A percentile compares a stretch with the other conserved stretches of the same genome.
phyloP scores from a whole-genome alignment of 2,797 vertebrate species.

The Characodon lateralis region DNA sequence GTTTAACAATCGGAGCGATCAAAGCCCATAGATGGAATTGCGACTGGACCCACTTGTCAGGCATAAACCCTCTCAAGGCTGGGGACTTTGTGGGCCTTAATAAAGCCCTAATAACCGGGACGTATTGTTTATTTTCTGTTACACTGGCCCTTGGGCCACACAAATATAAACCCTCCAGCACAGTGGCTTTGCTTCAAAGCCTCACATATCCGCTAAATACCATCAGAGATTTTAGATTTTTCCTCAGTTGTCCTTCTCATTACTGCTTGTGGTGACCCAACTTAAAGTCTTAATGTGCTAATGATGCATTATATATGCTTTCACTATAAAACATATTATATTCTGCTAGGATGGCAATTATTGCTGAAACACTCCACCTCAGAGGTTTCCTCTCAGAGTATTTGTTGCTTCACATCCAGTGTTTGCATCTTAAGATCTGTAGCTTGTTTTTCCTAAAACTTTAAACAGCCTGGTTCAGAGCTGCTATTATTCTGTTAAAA shows the following conservation, averaged over 20 bases:
- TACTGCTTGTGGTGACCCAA: slow-evolving; percentile 43
- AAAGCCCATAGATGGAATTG: slow-evolving; percentile 16
- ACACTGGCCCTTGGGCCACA: slow-evolving; percentile 73
- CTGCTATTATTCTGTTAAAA: slow-evolving; percentile 27
- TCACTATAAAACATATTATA: slow-evolving; percentile 2
- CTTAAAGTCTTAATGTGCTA: slow-evolving; percentile 27
- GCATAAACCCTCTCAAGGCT: slow-evolving; percentile 58
- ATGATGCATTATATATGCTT: slow-evolving; percentile 12
- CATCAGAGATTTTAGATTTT: slow-evolving; percentile 59
- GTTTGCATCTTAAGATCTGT: slow-evolving; percentile 43
- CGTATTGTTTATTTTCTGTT: slow-evolving; percentile 79
- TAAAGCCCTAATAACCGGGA: slow-evolving; percentile 77
- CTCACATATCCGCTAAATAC: slow-evolving; percentile 66
- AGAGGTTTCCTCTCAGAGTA: background rate
- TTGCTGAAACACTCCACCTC: background rate
- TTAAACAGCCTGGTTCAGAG: slow-evolving; percentile 39
- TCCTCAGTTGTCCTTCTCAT: slow-evolving; percentile 38
- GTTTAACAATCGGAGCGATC: background rate
- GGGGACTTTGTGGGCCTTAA: slow-evolving; percentile 65
- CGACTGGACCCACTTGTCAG: slow-evolving; percentile 43
- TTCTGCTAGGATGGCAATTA: slow-evolving; percentile 6
- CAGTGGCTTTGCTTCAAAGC: slow-evolving; percentile 66
- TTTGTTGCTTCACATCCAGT: slow-evolving; percentile 15
- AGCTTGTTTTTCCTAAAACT: slow-evolving; percentile 35
- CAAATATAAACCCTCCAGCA: slow-evolving; percentile 72